Evolutionary conservation across 2,797 vertebrate genomes (phyloP).

Genomic region (Molossus molossus): DNA sequence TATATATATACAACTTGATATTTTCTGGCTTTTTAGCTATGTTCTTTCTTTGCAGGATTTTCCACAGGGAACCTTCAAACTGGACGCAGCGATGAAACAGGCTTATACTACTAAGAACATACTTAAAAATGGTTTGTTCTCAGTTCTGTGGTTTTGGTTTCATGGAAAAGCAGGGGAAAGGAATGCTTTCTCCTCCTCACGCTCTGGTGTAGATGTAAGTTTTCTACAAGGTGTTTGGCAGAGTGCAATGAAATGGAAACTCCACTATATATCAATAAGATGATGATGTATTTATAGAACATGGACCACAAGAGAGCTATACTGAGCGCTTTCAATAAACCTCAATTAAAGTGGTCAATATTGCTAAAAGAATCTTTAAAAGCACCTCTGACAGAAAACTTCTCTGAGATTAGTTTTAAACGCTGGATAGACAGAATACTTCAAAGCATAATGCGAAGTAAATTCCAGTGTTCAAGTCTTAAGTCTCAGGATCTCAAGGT

Average conservation of each 20-base stretch:
- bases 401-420: slow-evolving; percentile 85
- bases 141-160: neutral
- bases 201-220: slow-evolving; percentile 28
- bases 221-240: slow-evolving; percentile 59
- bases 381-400: slow-evolving; percentile 81
- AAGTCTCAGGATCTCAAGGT: slow-evolving; percentile 83
- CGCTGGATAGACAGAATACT: slow-evolving; percentile 72
- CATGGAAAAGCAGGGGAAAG: neutral
- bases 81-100: neutral
- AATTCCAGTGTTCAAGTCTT: slow-evolving; percentile 85
- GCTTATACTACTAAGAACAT: neutral
- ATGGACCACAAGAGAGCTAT: slow-evolving; percentile 73
- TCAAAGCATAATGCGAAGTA: slow-evolving; percentile 83
- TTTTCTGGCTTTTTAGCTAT: slow-evolving; percentile 20
- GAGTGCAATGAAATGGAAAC: slow-evolving; percentile 63
- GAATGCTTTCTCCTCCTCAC: neutral
- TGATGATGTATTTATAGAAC: slow-evolving; percentile 78
- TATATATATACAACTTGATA: neutral
- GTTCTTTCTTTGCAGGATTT: slow-evolving; percentile 47
- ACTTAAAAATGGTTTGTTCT: slow-evolving; percentile 5
- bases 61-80: neutral
- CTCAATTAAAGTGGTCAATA: slow-evolving; percentile 86
- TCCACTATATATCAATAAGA: slow-evolving; percentile 69
- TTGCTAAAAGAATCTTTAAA: slow-evolving; percentile 81
- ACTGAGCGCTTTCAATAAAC: slow-evolving; percentile 77